A percentile compares a stretch with the other conserved stretches of the same genome.
Conservation (phyloP, 1,140 invertebrate species). For the Hormaphis cornu region DNA sequence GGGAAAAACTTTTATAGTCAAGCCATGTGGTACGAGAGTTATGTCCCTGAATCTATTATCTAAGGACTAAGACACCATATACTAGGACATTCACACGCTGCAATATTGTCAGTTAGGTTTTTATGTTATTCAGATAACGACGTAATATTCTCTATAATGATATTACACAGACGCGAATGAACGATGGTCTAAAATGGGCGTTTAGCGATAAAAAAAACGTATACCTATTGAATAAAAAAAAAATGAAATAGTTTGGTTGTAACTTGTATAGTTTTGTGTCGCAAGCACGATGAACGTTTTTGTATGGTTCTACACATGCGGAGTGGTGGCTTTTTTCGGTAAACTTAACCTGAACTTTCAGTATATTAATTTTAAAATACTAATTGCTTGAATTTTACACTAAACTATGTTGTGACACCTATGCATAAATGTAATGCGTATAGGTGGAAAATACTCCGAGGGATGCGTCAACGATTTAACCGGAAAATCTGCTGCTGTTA, state of each 20-base stretch:
- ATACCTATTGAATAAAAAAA: no score
- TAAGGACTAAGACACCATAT: no score
- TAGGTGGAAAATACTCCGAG: background rate
- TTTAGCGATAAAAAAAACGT: no score
- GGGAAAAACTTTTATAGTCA: no score
- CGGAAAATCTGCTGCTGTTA: background rate
- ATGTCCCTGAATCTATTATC: no score
- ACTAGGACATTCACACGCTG: no score
- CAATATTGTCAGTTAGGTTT: no score
- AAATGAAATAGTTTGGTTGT: no score
- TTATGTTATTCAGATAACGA: background rate
- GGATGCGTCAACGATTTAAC: background rate
- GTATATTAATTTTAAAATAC: background rate
- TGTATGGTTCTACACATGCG: background rate
- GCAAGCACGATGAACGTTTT: background rate
- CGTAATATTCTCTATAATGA: background rate
- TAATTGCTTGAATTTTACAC: background rate
- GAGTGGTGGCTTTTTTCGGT: background rate
- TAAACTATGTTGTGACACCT: no score
- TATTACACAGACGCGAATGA: background rate
- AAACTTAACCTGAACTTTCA: background rate
- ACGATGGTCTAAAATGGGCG: background rate
- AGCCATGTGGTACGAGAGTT: no score
- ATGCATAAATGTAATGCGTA: background rate
- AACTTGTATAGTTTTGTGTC: background rate